Conservation (phyloP, 2,888 invertebrate genomes). For the Drosophila picticornis region DNA sequence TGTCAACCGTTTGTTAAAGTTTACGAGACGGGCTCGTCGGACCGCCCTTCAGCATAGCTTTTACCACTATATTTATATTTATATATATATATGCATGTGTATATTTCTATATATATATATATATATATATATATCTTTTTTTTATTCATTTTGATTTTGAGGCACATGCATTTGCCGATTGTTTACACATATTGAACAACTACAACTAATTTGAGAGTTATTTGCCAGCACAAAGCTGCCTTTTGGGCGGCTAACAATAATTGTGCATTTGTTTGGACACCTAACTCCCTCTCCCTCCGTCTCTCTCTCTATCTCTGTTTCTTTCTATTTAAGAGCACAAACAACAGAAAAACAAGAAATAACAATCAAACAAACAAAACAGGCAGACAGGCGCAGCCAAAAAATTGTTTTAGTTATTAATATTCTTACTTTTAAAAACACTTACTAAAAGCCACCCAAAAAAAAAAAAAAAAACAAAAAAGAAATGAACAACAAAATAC, state of each 20-base stretch:
- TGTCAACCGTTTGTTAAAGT: conserved; percentile 50
- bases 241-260: conserved; percentile 5
- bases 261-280: conserved; percentile 4
- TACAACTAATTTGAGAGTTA: conserved; percentile 15
- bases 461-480: conserved; percentile 2
- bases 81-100: not conserved
- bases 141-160: conserved; percentile 15
- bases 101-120: conserved; percentile 13
- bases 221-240: conserved; percentile 8
- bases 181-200: conserved; percentile 37
- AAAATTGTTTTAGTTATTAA: conserved; percentile 20
- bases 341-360: conserved; percentile 13
- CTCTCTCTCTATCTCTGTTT: not conserved
- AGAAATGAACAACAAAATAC: conserved; percentile 8
- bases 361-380: conserved; percentile 13
- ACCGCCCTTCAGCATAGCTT: conserved; percentile 26
- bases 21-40: conserved; percentile 13
- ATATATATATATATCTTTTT: conserved; percentile 10
- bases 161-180: conserved; percentile 15
- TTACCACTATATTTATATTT: conserved; percentile 8
- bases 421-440: conserved; percentile 32
- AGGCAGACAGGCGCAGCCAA: conserved; percentile 14
- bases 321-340: not conserved
- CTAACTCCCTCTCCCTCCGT: not conserved
- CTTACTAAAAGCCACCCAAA: conserved; percentile 12